phyloP scores from a whole-genome alignment of 1,140 invertebrate species.

The Onthophagus taurus region DNA sequence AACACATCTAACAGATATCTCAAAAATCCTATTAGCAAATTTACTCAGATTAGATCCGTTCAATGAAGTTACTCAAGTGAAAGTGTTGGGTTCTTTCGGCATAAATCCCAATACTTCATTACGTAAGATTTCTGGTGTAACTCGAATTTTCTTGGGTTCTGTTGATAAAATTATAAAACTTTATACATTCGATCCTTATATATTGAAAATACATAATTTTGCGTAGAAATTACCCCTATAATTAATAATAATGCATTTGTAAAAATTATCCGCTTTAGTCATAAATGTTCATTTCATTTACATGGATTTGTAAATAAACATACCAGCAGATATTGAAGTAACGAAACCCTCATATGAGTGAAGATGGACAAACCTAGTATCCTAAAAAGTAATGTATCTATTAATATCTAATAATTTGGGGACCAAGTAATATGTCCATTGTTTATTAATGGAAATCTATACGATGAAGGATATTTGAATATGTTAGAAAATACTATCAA shows the following conservation, averaged over 20 bases:
- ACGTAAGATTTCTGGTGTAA: neutral
- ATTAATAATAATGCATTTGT: neutral
- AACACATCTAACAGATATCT: too few species aligned
- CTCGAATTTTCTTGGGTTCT: neutral
- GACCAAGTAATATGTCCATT: neutral
- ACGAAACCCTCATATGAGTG: neutral
- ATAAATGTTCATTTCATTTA: neutral
- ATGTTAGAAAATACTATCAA: too few species aligned
- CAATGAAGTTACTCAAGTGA: neutral
- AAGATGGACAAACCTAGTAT: neutral
- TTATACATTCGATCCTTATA: neutral
- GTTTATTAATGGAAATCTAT: neutral
- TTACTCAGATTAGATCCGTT: too few species aligned
- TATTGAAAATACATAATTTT: neutral
- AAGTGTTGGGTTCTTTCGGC: neutral
- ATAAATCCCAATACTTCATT: constrained; percentile 1
- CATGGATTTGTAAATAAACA: constrained; percentile 1
- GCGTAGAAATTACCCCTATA: neutral
- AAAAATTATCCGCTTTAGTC: neutral
- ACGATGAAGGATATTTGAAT: neutral
- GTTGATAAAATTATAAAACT: neutral
- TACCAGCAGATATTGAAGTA: neutral
- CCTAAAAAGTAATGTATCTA: neutral
- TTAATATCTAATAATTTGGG: neutral
- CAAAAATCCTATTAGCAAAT: too few species aligned